phyloP scores from a whole-genome alignment of 2,888 invertebrate genomes.

The Kuschelorhynchus macadamiae region DNA sequence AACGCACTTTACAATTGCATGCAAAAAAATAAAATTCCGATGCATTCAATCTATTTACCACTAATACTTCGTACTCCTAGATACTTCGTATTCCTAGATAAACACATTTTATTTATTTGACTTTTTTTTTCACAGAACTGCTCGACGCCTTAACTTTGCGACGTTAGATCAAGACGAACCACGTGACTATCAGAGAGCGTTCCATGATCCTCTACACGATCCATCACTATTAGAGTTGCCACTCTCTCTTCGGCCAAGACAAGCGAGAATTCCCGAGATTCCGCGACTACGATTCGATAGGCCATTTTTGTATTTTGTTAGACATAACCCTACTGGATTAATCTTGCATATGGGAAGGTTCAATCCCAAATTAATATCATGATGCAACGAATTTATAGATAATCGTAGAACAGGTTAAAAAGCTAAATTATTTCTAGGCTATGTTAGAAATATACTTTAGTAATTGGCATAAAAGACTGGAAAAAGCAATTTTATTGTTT shows the following conservation, averaged over 20 bases:
- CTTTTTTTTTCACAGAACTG: conserved; percentile 24
- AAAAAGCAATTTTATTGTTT: background rate
- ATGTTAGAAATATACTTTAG: background rate
- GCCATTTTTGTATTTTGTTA: conserved; percentile 89
- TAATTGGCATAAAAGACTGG: conserved; percentile 3
- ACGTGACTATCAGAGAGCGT: conserved; percentile 78
- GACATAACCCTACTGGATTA: conserved; percentile 93
- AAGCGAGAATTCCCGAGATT: conserved; percentile 79
- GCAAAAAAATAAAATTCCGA: too few relatives aligned
- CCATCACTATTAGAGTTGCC: conserved; percentile 73
- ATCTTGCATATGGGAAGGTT: conserved; percentile 90
- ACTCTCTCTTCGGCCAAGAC: conserved; percentile 78
- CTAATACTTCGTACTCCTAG: too few relatives aligned
- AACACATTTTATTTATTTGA: too few relatives aligned
- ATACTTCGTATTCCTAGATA: too few relatives aligned
- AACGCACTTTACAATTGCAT: too few relatives aligned
- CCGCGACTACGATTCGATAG: conserved; percentile 87
- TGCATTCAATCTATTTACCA: too few relatives aligned
- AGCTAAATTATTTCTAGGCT: background rate
- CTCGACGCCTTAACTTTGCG: conserved; percentile 16
- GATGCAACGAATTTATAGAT: background rate
- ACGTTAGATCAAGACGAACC: conserved; percentile 65
- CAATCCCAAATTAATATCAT: conserved; percentile 86
- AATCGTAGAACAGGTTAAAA: too few relatives aligned
- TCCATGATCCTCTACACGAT: conserved; percentile 77